These are phyloP conservation scores for Diprion similis DNA, from an alignment of 1,140 invertebrate species.

Conservation along the genomic window DNA sequence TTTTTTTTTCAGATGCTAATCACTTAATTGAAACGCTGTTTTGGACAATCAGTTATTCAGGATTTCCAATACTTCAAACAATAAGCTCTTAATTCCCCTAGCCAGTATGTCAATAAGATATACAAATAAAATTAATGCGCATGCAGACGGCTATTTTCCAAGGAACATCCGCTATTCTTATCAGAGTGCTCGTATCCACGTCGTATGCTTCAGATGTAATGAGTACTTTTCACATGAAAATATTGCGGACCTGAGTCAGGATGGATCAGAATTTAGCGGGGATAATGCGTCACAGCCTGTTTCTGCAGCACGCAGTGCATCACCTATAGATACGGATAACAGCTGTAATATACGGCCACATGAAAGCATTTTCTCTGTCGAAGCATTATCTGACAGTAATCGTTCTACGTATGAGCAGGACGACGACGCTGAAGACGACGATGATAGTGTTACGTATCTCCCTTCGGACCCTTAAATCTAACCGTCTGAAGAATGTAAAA, in stretches of 20 bases:
- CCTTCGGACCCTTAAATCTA: too few relatives aligned
- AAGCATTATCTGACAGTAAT: background rate
- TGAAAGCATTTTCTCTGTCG: background rate
- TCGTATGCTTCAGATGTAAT: background rate
- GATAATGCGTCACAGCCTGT: background rate
- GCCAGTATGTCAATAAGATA: background rate
- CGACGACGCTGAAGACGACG: background rate
- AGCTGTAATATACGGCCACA: background rate
- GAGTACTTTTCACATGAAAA: background rate
- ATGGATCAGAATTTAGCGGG: background rate
- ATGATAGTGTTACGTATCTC: too few relatives aligned
- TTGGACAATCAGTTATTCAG: background rate
- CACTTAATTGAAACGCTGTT: too few relatives aligned
- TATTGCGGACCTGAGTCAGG: background rate
- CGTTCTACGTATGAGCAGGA: background rate
- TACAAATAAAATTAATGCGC: background rate
- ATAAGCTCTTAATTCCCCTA: too few relatives aligned
- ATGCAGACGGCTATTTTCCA: background rate
- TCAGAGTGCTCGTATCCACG: background rate
- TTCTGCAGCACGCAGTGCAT: background rate
- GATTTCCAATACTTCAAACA: background rate
- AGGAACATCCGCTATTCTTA: background rate
- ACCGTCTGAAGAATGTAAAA: too few relatives aligned
- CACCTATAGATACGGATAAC: background rate
- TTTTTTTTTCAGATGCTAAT: too few relatives aligned